Evolutionary conservation across 92 coral and sea anemone species (phyloP), one percentile per base, ranked within the genome.

Genomic region (Porites divaricata): DNA sequence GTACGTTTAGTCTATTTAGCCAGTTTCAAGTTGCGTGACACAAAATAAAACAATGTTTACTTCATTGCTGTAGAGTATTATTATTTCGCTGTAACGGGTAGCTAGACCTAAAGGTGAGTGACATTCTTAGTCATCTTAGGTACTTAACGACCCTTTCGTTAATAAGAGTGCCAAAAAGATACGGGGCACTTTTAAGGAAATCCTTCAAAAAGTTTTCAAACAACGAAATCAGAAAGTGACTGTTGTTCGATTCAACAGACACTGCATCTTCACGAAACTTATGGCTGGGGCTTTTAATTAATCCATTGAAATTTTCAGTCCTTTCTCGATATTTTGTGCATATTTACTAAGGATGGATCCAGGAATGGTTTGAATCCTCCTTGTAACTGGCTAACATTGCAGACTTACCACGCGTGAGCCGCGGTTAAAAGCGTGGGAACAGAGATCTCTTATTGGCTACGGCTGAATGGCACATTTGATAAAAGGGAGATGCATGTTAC

Each of bases 1-100:
- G 74, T 69, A 28, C n/a, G 53, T 69, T 0, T 69, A 69, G 74
- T 69, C 74, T 69, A 69, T 69, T 69, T 69, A 69, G 74, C 74
- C 74, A 69, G 74, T 69, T 69, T 69, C 74, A 69, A 69, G 74
- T 69, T 69, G 74, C 16, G 74, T 69, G 74, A 69, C 74, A 69
- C 74, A 69, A 69, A 69, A 69, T 69, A 69, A 69, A 69, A 69
- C 74, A 13, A 28, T 28, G 41, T 28, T 2, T 28, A 28, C 41
- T 28, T 28, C 41, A 28, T 28, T 28, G 41, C 41, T 28, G 41
- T 28, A 28, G 41, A 28, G 41, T 2, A 28, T 28, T 28, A 28
- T 28, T 28, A 28, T 28, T 28, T 28, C 41, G 41, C 41, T 28
- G 41, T 28, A 28, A 28, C 41, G 41, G 41, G 41, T 28, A 28